phyloP scores from a whole-genome alignment of 2,113 vertebrate genomes.

The Illadopsis cleaveri region DNA sequence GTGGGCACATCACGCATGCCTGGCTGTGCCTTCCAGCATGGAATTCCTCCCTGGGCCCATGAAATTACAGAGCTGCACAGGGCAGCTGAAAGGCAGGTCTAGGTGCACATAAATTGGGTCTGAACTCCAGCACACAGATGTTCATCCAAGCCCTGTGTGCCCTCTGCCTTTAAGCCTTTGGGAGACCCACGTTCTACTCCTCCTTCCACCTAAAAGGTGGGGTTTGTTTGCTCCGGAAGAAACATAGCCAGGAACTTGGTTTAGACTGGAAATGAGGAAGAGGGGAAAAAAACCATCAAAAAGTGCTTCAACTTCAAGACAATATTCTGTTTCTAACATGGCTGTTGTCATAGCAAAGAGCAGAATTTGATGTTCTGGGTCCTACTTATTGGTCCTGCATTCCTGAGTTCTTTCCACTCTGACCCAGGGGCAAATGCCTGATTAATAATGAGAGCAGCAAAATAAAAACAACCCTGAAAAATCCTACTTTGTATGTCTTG shows the following conservation, averaged over 20 bases:
- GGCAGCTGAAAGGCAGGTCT: background rate
- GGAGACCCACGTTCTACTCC: fast-evolving
- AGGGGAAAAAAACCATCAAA: background rate
- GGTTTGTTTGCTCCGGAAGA: background rate
- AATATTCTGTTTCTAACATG: background rate
- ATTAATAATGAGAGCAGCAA: background rate
- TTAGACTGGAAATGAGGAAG: background rate
- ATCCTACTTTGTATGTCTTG: background rate
- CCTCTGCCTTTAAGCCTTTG: background rate
- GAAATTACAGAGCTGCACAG: background rate
- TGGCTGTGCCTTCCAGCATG: background rate
- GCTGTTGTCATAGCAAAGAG: background rate
- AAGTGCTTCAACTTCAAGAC: background rate
- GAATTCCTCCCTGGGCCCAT: background rate
- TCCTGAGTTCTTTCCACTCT: background rate
- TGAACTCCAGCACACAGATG: background rate
- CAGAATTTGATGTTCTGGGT: background rate
- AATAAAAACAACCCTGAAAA: constrained; percentile 1
- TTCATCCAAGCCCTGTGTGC: background rate
- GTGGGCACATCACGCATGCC: background rate
- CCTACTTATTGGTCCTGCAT: background rate
- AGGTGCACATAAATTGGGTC: background rate
- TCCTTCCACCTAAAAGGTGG: background rate
- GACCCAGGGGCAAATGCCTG: background rate
- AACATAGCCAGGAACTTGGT: background rate